A percentile compares a stretch with the other conserved stretches of the same genome.
Conservation (phyloP, 2,797 vertebrate genomes). For the Phataginus tetradactyla region DNA sequence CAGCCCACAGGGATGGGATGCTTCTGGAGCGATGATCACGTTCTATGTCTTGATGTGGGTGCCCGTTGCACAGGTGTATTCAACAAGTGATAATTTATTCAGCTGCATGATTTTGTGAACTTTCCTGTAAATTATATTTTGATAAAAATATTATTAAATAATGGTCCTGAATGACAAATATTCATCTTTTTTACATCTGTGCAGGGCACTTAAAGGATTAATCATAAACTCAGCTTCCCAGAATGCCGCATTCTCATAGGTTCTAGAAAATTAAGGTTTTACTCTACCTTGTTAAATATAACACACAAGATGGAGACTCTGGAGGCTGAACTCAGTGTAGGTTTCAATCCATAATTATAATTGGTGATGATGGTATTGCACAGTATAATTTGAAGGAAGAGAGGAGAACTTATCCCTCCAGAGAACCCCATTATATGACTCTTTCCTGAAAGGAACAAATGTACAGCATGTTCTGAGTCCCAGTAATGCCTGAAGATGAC, state of each 20-base stretch:
- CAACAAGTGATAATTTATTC: not conserved
- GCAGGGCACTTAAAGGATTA: not conserved
- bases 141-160: not conserved
- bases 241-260: not conserved
- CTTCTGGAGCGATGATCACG: not conserved
- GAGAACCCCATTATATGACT: constrained; percentile 14
- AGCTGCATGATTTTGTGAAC: not conserved
- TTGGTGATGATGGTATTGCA: not conserved
- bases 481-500: constrained; percentile 51
- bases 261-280: constrained; percentile 20
- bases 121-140: constrained; percentile 10
- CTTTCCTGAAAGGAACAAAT: constrained; percentile 54
- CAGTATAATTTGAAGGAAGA: constrained; percentile 46
- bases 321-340: not conserved
- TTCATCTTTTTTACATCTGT: not conserved
- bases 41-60: not conserved
- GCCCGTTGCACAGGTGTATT: not conserved
- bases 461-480: constrained; percentile 5
- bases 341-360: not conserved
- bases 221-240: not conserved
- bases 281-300: not conserved
- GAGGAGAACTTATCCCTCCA: not conserved
- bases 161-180: not conserved
- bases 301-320: not conserved
- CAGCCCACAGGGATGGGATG: not conserved